phyloP scores from a whole-genome alignment of 2,113 vertebrate species.

The Sciurus niger region DNA sequence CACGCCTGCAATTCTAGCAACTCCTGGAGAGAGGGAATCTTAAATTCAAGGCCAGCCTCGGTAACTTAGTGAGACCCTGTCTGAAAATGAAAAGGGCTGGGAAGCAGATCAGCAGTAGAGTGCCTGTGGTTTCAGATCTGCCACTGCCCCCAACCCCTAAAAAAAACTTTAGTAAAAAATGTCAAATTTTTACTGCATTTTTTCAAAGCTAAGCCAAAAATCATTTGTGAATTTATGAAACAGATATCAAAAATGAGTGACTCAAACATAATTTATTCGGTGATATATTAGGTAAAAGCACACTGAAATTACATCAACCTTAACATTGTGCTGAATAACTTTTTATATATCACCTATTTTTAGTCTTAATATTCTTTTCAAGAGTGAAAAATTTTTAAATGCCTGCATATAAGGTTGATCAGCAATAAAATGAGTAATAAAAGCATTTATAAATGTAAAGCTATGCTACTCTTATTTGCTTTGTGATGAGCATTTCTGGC shows the following conservation, averaged over 20 bases:
- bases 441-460: background rate
- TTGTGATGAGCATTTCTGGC: background rate
- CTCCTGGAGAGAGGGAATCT: too few relatives aligned
- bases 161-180: background rate
- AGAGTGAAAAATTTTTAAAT: conserved; percentile 25
- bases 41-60: too few relatives aligned
- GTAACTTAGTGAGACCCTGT: too few relatives aligned
- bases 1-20: too few relatives aligned
- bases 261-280: background rate
- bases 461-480: background rate
- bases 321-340: background rate
- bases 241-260: background rate
- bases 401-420: background rate
- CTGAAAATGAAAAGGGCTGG: too few relatives aligned
- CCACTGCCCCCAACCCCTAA: too few relatives aligned
- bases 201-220: background rate
- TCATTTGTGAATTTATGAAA: background rate
- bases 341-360: background rate
- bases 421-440: background rate
- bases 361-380: background rate
- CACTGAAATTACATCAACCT: background rate
- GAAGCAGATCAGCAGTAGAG: too few relatives aligned
- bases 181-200: background rate
- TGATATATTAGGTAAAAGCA: background rate
- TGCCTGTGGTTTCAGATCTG: too few relatives aligned